Evolutionary conservation across 1,140 invertebrate species (phyloP).

Genomic region (Drosophila littoralis): DNA sequence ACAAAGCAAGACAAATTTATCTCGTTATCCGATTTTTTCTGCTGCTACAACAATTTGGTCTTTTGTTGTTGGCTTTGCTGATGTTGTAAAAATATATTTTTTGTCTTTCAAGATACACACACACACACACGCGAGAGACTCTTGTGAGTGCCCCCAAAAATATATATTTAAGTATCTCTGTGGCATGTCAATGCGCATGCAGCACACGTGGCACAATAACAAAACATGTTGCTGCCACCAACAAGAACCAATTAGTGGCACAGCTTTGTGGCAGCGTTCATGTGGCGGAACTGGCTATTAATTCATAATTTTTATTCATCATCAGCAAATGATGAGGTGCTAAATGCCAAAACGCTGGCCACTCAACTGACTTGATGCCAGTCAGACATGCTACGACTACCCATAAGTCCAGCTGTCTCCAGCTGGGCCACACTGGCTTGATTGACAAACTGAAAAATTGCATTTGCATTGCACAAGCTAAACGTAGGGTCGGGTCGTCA

Average conservation of each 20-base stretch:
- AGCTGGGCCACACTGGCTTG: slow-evolving; percentile 3
- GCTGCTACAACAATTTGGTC: slow-evolving; percentile 34
- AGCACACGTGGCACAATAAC: slow-evolving; percentile 54
- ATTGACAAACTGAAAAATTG: slow-evolving; percentile 50
- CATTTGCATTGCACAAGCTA: slow-evolving; percentile 1
- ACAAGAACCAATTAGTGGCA: slow-evolving; percentile 60
- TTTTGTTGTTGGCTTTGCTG: slow-evolving; percentile 18
- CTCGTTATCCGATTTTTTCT: slow-evolving; percentile 53
- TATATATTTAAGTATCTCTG: slow-evolving; percentile 36
- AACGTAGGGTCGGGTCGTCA: not conserved
- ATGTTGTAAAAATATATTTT: slow-evolving; percentile 45
- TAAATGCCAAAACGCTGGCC: slow-evolving; percentile 67
- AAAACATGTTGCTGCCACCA: slow-evolving; percentile 12
- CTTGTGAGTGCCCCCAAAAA: not conserved
- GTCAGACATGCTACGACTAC: slow-evolving; percentile 51
- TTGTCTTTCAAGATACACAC: slow-evolving; percentile 11
- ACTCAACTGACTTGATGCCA: slow-evolving; percentile 49
- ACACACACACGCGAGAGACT: not conserved
- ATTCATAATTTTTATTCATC: slow-evolving; percentile 57
- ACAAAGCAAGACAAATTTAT: slow-evolving; percentile 74
- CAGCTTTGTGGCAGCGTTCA: slow-evolving; percentile 42
- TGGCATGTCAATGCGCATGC: slow-evolving; percentile 55
- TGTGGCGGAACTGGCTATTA: slow-evolving; percentile 63
- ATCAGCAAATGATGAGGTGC: slow-evolving; percentile 62
- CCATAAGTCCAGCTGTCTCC: not conserved